phyloP scores from a whole-genome alignment of 2,113 vertebrate genomes.

The Heterotis niloticus region DNA sequence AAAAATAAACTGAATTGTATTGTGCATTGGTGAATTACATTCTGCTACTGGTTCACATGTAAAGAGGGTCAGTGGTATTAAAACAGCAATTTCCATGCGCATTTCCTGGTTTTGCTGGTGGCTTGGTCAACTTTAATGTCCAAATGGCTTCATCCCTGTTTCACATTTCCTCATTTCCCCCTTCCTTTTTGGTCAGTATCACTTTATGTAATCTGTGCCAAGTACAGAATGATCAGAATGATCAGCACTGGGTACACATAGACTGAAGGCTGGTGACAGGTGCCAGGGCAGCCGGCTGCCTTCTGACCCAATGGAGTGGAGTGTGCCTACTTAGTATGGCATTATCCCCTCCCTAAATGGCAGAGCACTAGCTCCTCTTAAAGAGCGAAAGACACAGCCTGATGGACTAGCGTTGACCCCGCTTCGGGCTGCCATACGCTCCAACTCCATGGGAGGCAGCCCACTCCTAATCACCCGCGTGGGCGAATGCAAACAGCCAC shows the following conservation, averaged over 20 bases:
- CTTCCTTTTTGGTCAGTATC: background rate
- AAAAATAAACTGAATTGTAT: too few species aligned
- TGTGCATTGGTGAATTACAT: too few species aligned
- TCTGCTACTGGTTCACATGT: too few species aligned
- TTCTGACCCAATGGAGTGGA: background rate
- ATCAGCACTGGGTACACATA: background rate
- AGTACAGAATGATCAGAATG: background rate
- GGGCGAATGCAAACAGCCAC: too few species aligned
- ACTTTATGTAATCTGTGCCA: background rate
- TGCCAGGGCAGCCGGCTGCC: background rate
- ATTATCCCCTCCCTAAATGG: background rate
- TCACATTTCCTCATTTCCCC: background rate
- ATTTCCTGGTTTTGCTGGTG: too few species aligned
- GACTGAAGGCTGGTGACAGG: background rate
- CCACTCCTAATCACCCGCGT: background rate
- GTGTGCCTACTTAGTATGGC: background rate
- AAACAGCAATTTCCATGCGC: too few species aligned
- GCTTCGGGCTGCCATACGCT: background rate
- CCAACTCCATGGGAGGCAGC: background rate
- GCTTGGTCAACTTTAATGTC: background rate
- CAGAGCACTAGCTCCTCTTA: too few species aligned
- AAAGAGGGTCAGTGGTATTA: too few species aligned
- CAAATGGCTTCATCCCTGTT: background rate
- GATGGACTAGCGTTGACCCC: background rate
- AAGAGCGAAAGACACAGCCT: background rate